Evolutionary conservation across 2,113 vertebrate genomes (phyloP).

Genomic region (Scophthalmus maximus): DNA sequence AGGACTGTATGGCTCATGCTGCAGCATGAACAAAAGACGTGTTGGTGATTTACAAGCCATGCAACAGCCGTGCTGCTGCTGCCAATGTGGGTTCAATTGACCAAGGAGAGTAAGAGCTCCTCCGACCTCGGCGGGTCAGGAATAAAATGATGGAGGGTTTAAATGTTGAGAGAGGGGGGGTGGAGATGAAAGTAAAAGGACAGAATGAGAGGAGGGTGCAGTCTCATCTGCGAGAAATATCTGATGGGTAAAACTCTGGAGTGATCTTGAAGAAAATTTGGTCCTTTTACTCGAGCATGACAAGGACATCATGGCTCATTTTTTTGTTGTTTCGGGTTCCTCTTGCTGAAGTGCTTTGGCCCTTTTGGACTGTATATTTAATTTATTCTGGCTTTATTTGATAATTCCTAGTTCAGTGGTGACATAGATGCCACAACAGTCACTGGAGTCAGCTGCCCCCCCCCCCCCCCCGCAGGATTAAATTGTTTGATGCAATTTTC

Average conservation of each 20-base stretch:
- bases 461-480: constrained; percentile 23
- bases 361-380: constrained; percentile 1
- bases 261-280: constrained; percentile 16
- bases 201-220: background rate
- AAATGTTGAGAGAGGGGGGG: constrained; percentile 15
- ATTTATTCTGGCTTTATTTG: constrained; percentile 34
- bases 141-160: constrained; percentile 43
- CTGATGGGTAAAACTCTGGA: constrained; percentile 30
- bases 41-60: constrained; percentile 57
- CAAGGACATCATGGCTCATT: constrained; percentile 12
- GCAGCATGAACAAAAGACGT: constrained; percentile 42
- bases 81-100: constrained; percentile 50
- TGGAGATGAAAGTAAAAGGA: constrained; percentile 21
- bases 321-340: background rate
- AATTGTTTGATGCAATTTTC: constrained; percentile 52
- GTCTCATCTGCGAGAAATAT: constrained; percentile 11
- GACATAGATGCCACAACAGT: constrained; percentile 21
- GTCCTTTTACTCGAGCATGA: background rate
- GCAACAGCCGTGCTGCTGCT: constrained; percentile 15
- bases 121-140: constrained; percentile 38
- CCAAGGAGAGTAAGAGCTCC: constrained; percentile 43
- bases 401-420: constrained; percentile 21
- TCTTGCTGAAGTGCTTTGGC: constrained; percentile 8
- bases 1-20: constrained; percentile 22
- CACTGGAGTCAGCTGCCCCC: constrained; percentile 24